Conservation (phyloP, 2,113 vertebrate species). For the Pseudorasbora parva region DNA sequence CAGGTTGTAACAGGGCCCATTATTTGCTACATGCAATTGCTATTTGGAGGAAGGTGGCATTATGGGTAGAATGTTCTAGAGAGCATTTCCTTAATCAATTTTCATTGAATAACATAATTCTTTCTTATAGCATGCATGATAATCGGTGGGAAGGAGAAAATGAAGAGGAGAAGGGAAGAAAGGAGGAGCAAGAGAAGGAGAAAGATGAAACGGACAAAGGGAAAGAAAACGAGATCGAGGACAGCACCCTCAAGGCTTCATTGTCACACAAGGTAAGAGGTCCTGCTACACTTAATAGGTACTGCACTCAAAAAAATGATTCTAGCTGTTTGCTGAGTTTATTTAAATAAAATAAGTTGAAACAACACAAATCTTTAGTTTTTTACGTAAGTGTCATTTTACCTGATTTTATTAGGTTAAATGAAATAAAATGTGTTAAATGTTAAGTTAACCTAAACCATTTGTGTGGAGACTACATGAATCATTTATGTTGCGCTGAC, state of each 20-base stretch:
- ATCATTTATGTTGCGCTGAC: no score
- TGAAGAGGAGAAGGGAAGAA: slow-evolving; percentile 60
- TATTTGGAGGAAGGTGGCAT: neutral
- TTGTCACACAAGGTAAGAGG: slow-evolving; percentile 61
- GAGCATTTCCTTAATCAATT: neutral
- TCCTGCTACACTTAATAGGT: neutral
- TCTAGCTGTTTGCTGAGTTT: no score
- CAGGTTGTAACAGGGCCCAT: neutral
- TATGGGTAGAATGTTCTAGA: neutral
- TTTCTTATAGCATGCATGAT: slow-evolving; percentile 84
- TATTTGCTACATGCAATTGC: neutral
- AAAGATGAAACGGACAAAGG: slow-evolving; percentile 51
- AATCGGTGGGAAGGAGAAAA: slow-evolving; percentile 86
- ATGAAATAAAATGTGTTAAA: no score
- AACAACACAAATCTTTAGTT: no score
- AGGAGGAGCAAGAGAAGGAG: slow-evolving; percentile 49
- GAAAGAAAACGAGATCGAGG: slow-evolving; percentile 47
- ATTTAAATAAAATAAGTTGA: no score
- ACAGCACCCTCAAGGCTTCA: slow-evolving; percentile 53
- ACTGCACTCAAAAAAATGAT: no score
- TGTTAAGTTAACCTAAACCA: no score
- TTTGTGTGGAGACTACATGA: no score
- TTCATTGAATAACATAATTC: neutral
- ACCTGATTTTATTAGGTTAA: no score
- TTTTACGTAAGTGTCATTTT: no score